Evolutionary conservation across 2,888 invertebrate species (phyloP).

Genomic region (Diarsia rubi): DNA sequence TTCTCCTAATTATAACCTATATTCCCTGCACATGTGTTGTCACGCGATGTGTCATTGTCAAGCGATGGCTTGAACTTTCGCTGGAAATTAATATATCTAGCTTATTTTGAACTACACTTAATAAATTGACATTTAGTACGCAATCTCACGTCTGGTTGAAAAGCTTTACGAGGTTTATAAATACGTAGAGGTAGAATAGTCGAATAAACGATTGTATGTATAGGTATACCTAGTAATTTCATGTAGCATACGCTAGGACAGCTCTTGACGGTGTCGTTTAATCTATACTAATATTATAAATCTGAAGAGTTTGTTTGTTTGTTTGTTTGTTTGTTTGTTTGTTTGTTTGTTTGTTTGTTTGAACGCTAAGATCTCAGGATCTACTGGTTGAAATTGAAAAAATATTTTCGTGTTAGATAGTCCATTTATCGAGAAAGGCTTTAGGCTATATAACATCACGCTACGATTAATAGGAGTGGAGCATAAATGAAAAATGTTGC

Average conservation of each 20-base stretch:
- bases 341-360: too few relatives aligned
- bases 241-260: neutral
- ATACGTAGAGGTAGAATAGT: neutral
- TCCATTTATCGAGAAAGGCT: too few relatives aligned
- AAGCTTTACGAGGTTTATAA: slow-evolving; percentile 17
- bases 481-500: too few relatives aligned
- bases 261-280: neutral
- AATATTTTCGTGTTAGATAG: too few relatives aligned
- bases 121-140: slow-evolving; percentile 35
- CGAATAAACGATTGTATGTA: neutral
- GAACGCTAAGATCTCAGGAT: too few relatives aligned
- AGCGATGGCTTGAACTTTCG: slow-evolving; percentile 51
- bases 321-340: too few relatives aligned
- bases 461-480: too few relatives aligned
- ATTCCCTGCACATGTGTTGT: slow-evolving; percentile 54
- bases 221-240: neutral
- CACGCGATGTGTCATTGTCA: slow-evolving; percentile 65
- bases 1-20: slow-evolving; percentile 66
- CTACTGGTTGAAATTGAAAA: too few relatives aligned
- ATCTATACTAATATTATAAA: too few relatives aligned
- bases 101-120: slow-evolving; percentile 41
- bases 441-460: too few relatives aligned
- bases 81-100: slow-evolving; percentile 41
- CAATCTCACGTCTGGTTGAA: slow-evolving; percentile 1
- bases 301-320: too few relatives aligned